These are phyloP conservation scores for Camponotus pennsylvanicus DNA, from an alignment of 1,140 invertebrate genomes.

Conservation along the genomic window DNA sequence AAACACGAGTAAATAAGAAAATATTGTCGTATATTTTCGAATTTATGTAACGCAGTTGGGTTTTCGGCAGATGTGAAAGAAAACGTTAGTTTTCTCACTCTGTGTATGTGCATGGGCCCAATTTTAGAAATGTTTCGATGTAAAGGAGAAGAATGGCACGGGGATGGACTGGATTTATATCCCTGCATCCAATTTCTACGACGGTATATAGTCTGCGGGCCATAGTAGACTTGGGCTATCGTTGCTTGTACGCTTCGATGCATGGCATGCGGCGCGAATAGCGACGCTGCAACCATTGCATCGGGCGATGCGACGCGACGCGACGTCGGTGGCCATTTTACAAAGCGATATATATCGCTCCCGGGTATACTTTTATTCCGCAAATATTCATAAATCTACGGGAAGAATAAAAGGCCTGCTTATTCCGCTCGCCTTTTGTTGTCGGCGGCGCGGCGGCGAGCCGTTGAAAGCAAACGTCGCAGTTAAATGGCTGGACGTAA, in stretches of 20 bases:
- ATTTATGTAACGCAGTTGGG: slow-evolving; percentile 8
- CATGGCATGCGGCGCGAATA: slow-evolving; percentile 54
- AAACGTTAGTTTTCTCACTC: slow-evolving; percentile 42
- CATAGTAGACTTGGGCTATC: slow-evolving; percentile 47
- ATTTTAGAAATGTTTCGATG: slow-evolving; percentile 56
- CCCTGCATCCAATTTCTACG: slow-evolving; percentile 59
- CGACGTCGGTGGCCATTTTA: slow-evolving; percentile 51
- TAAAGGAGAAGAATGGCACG: slow-evolving; percentile 42
- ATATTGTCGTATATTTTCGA: neutral
- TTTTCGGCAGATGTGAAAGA: slow-evolving; percentile 9
- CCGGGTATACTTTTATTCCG: slow-evolving; percentile 61
- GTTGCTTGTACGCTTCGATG: slow-evolving; percentile 48
- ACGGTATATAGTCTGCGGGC: slow-evolving; percentile 35
- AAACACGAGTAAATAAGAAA: neutral
- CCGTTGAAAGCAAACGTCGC: slow-evolving; percentile 59
- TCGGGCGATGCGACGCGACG: slow-evolving; percentile 16
- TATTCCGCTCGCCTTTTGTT: slow-evolving; percentile 62
- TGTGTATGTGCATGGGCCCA: slow-evolving; percentile 39
- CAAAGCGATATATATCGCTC: slow-evolving; percentile 60
- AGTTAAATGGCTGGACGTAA: slow-evolving; percentile 67
- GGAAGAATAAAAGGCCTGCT: slow-evolving; percentile 61
- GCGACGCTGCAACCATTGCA: slow-evolving; percentile 29
- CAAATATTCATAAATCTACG: slow-evolving; percentile 63
- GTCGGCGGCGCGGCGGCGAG: slow-evolving; percentile 47
- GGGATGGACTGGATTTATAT: slow-evolving; percentile 38